Percentiles rank a stretch among this genome's conserved stretches.
These are phyloP conservation scores for Drosophila teissieri DNA, from an alignment of 1,140 invertebrate genomes.

Conservation along the genomic window DNA sequence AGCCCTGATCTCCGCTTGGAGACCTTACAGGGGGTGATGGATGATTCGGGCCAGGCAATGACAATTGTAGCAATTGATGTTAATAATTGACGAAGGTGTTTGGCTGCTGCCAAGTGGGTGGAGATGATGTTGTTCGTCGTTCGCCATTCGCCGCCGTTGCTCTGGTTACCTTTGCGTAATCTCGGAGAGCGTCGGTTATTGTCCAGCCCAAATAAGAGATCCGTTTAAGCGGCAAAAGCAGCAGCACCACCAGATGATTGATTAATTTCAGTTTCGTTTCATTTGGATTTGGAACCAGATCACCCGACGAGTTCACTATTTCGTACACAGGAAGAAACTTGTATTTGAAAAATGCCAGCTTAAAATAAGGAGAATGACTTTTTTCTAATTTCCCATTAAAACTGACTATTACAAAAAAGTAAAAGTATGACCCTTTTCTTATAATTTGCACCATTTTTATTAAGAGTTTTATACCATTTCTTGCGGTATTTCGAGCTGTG, in stretches of 20 bases:
- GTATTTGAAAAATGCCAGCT: not conserved
- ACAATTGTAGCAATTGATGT: conserved; percentile 84
- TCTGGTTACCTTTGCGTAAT: conserved; percentile 75
- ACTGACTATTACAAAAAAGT: not conserved
- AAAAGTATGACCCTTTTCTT: too few relatives aligned
- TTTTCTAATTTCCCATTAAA: not conserved
- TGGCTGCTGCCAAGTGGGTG: conserved; percentile 49
- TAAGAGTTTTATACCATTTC: not conserved
- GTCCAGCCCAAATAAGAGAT: conserved; percentile 62
- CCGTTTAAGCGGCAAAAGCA: conserved; percentile 65
- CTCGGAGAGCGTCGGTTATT: conserved; percentile 47
- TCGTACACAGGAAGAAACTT: conserved; percentile 9
- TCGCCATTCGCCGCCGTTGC: conserved; percentile 29
- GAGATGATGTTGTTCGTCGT: conserved; percentile 45
- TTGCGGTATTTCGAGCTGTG: not conserved
- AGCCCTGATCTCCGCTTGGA: conserved; percentile 22
- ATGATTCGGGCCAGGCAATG: conserved; percentile 57
- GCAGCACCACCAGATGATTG: conserved; percentile 71
- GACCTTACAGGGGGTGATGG: conserved; percentile 19
- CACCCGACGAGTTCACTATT: conserved; percentile 33
- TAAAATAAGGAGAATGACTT: too few relatives aligned
- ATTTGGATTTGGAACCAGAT: conserved; percentile 65
- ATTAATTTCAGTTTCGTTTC: conserved; percentile 84
- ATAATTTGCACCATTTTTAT: too few relatives aligned
- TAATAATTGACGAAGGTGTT: conserved; percentile 81